Evolutionary conservation across 1,140 invertebrate species (phyloP).

Genomic region (Polypedilum vanderplanki): DNA sequence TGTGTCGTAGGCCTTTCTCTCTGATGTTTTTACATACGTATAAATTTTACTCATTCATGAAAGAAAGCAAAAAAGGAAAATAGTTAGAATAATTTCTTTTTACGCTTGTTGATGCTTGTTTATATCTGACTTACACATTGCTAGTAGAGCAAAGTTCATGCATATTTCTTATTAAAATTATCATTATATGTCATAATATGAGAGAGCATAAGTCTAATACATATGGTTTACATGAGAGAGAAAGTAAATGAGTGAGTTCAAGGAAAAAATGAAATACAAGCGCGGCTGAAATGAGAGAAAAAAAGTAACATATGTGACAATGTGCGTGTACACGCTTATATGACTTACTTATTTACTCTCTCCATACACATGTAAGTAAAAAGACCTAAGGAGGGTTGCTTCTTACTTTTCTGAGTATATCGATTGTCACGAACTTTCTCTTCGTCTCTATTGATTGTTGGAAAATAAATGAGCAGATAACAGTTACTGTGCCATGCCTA

Average conservation of each 20-base stretch:
- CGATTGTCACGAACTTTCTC: neutral
- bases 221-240: neutral
- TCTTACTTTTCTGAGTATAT: neutral
- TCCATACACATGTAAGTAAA: neutral
- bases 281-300: neutral
- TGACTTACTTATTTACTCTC: neutral
- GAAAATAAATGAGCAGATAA: slow-evolving; percentile 7
- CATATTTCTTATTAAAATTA: too few relatives aligned
- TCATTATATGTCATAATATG: too few relatives aligned
- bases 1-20: slow-evolving; percentile 3
- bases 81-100: neutral
- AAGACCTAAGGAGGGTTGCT: neutral
- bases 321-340: neutral
- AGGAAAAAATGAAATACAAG: neutral
- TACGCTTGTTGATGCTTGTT: neutral
- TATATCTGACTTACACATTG: neutral
- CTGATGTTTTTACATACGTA: too few relatives aligned
- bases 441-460: neutral
- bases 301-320: neutral
- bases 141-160: neutral
- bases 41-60: slow-evolving; percentile 23
- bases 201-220: too few relatives aligned
- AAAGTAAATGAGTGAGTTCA: neutral
- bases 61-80: neutral
- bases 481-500: neutral